Base-by-base conservation (phyloP, 2,888 invertebrate species). In the Dolichomitus sp. region DNA sequence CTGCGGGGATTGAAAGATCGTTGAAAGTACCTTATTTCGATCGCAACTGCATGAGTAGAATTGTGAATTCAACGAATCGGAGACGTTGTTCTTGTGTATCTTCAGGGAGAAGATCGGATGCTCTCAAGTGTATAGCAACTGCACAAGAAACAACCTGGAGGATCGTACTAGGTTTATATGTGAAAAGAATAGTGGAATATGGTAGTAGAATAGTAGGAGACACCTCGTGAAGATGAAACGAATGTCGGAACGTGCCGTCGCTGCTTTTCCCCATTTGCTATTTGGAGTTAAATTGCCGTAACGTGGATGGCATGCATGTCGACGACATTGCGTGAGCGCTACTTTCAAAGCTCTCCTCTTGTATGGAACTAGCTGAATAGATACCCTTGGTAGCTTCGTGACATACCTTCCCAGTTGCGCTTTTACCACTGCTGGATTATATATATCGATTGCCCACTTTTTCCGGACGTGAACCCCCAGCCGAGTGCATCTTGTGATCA, bases 291-390 rank as follows among this genome's bases (percentile, higher is more conserved):
- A 85, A 87, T 86, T 86, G 84, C 80, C 83, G 59, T 83, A 80
- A 84, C 87, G 86, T 86, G 85, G 77, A 77, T 81, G 52, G 84
- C 87, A 86, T 86, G 70, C 80, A 79, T 54, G 68, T 72, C 75
- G 65, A 79, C 72, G 50, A 69, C 81, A 63, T 79, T 81, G 76
- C 72, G 72, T 73, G 77, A 33, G 17, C 33, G 6, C 59, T 23
- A 57, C 40, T 19, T 17, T 11, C 14, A 42, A 19, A 74, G 65
- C 48, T 48, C 42, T 37, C 9, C 37, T 37, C 68, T 30, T 27
- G 45, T 48, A 33, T 69, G 14, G 9, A 37, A 42, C 45, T 33
- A 45, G n/a, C 45, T 54, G 52, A 33, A 27, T 42, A 52, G 54
- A 57, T 40, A 45, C 48, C 68, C 61, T 14, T 50, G 30, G 70